Evolutionary conservation across 2,888 invertebrate genomes (phyloP).

Genomic region (Acanthoscelides obtectus): DNA sequence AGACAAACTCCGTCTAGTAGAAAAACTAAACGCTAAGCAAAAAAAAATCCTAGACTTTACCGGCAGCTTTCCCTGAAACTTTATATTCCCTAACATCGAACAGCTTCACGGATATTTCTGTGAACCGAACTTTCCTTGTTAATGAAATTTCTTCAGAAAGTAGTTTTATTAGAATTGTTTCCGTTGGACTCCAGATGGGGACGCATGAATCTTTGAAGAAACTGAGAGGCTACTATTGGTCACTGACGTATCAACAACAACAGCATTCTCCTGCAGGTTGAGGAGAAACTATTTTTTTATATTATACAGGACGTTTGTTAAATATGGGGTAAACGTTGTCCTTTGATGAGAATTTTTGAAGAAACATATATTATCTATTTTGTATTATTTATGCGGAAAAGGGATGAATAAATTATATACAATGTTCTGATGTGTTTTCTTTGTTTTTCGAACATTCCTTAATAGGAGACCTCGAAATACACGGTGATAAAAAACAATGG

Average conservation of each 20-base stretch:
- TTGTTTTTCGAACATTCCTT: too few relatives aligned
- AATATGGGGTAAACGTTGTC: too few relatives aligned
- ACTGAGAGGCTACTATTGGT: constrained; percentile 79
- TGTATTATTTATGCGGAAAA: neutral
- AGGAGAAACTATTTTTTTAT: neutral
- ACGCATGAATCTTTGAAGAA: constrained; percentile 75
- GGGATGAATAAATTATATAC: neutral
- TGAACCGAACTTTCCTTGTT: constrained; percentile 3
- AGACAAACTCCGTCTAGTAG: neutral
- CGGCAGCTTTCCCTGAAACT: neutral
- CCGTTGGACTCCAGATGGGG: constrained; percentile 62
- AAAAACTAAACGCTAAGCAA: neutral
- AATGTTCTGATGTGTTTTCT: too few relatives aligned
- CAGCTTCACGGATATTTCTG: neutral
- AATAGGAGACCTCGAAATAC: too few relatives aligned
- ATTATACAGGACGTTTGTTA: too few relatives aligned
- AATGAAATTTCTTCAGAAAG: constrained; percentile 10
- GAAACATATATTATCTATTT: too few relatives aligned
- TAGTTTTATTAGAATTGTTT: constrained; percentile 2
- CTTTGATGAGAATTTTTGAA: too few relatives aligned
- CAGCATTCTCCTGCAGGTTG: constrained; percentile 29
- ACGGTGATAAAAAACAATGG: too few relatives aligned
- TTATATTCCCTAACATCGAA: neutral
- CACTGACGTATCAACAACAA: constrained; percentile 70
- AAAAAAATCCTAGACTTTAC: neutral